Evolutionary conservation across 2,888 invertebrate species (phyloP).

Genomic region (Pyrrhia umbra): DNA sequence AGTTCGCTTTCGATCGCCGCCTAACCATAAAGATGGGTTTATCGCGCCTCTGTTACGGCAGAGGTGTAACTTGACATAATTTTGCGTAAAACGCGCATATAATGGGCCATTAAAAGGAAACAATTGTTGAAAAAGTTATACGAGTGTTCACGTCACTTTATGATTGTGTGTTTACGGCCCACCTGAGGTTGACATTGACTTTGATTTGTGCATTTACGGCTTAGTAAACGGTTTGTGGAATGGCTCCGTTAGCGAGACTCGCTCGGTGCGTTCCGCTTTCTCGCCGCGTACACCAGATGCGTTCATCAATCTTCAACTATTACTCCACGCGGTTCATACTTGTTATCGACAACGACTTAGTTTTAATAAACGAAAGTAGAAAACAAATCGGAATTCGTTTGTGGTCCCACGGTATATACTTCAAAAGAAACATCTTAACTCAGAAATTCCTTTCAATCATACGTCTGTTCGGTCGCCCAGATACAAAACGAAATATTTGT

Average conservation of each 20-base stretch:
- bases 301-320: slow-evolving; percentile 28
- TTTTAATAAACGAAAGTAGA: slow-evolving; percentile 39
- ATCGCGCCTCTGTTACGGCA: slow-evolving; percentile 87
- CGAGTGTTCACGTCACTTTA: slow-evolving; percentile 89
- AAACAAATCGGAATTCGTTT: slow-evolving; percentile 48
- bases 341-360: slow-evolving; percentile 20
- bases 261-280: slow-evolving; percentile 61
- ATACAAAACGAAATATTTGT: slow-evolving; percentile 33
- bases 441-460: slow-evolving; percentile 64
- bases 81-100: slow-evolving; percentile 89
- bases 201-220: slow-evolving; percentile 88
- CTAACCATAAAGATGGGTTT: slow-evolving; percentile 89
- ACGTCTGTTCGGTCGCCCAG: slow-evolving; percentile 39
- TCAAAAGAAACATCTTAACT: slow-evolving; percentile 53
- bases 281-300: slow-evolving; percentile 24
- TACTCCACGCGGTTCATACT: slow-evolving; percentile 12
- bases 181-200: slow-evolving; percentile 90
- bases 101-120: slow-evolving; percentile 90
- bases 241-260: slow-evolving; percentile 69
- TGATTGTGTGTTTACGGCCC: slow-evolving; percentile 89
- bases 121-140: slow-evolving; percentile 90
- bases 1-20: slow-evolving; percentile 87
- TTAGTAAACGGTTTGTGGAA: slow-evolving; percentile 82
- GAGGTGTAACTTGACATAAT: slow-evolving; percentile 90
- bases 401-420: slow-evolving; percentile 38